Evolutionary conservation across 2,797 vertebrate species (phyloP), one percentile per base, ranked within the genome.

Genomic region (Enteromius unitaeniatus): DNA sequence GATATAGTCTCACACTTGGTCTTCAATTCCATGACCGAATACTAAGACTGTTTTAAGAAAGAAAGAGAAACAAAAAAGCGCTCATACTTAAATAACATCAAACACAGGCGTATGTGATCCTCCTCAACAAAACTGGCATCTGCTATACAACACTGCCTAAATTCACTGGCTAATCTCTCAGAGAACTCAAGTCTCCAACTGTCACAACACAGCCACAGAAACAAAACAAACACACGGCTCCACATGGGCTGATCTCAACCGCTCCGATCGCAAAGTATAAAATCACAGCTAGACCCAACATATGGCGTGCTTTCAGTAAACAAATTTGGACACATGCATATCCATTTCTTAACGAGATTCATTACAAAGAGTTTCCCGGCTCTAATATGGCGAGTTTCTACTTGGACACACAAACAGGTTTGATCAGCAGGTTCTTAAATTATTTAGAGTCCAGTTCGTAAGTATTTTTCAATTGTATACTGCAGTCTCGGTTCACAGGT

Each of bases 201-300:
- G 85, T 70, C 83, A 86, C 78, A 72, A 60, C 74, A 77, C 78
- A 80, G 49, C 34, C 65, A 69, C 34, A 80, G 37, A 70, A 80
- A 80, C 70, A 78, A 85, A 86, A 86, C 82, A 86, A 79, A 86
- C 53, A 83, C 85, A 81, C 72, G 23, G 55, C 80, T 83, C 75
- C 77, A 83, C 76, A 88, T 65, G 83, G 82, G 83, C 75, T 84
- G 78, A 83, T 73, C 79, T 86, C 51, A 78, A 60, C 58, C 17
- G 72, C 69, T 69, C 82, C 31, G 74, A 84, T 72, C 80, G 55
- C 49, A 75, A 37, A 31, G 81, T 68, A 82, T 1, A 40, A 72
- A 55, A 73, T 78, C 75, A 76, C 55, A 75, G 26, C 53, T 47
- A 65, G 81, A 62, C 51, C 78, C 34, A 62, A 49, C 68, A 81